Conservation (phyloP, 2,113 vertebrate genomes). For the Romanogobio albipinnatus region DNA sequence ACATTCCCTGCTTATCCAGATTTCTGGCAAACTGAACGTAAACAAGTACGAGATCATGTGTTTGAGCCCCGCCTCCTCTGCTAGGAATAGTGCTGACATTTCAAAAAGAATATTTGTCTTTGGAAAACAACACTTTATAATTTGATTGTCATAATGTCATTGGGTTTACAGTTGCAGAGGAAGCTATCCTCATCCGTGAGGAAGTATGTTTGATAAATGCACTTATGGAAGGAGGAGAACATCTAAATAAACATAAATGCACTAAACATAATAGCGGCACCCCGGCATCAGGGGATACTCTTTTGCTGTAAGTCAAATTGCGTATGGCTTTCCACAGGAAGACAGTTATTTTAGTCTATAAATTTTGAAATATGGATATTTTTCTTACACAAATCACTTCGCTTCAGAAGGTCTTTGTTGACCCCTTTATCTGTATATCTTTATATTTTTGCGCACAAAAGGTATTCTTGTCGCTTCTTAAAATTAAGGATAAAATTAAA, state of each 20-base stretch:
- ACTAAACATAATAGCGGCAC: no score
- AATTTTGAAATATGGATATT: no score
- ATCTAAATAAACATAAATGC: constrained; percentile 64
- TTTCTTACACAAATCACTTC: no score
- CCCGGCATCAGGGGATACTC: no score
- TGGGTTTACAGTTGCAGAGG: neutral
- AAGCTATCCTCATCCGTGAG: constrained; percentile 10
- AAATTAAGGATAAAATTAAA: no score
- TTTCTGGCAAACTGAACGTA: neutral
- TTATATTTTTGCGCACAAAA: no score
- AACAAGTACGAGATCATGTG: neutral
- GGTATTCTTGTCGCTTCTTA: no score
- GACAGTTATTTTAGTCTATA: no score
- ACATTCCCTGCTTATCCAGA: neutral
- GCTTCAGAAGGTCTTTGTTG: no score
- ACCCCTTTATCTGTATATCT: no score
- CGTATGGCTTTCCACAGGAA: no score
- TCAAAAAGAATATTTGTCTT: neutral
- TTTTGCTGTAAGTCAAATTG: no score
- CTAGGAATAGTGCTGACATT: neutral
- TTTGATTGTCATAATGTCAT: constrained; percentile 20
- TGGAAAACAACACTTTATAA: constrained; percentile 23
- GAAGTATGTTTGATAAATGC: constrained; percentile 38
- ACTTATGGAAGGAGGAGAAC: constrained; percentile 48
- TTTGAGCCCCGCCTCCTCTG: neutral